Conservation (phyloP, 2,113 vertebrate genomes). For the Urocynchramus pylzowi region DNA sequence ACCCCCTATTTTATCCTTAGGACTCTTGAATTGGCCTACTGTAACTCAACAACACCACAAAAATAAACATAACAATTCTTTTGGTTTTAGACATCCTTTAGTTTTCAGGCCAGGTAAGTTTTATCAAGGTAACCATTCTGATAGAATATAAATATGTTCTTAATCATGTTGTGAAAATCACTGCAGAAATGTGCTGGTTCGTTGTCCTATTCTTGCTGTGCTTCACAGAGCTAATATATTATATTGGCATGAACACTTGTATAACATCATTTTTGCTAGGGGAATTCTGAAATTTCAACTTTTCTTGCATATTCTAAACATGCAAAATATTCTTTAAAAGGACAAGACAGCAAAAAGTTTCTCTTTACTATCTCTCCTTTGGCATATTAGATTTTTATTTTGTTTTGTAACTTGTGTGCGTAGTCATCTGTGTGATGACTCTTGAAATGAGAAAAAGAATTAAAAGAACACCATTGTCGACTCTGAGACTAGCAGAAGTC, state of each 20-base stretch:
- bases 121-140: not conserved
- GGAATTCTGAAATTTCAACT: not conserved
- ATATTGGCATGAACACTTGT: not conserved
- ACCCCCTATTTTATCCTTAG: not conserved
- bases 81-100: not conserved
- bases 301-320: not conserved
- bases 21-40: not conserved
- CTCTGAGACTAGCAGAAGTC: not conserved
- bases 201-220: not conserved
- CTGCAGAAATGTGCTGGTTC: not conserved
- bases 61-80: not conserved
- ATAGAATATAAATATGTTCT: not conserved
- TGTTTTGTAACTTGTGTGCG: not conserved
- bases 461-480: not conserved
- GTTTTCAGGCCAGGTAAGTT: not conserved
- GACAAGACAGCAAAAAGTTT: not conserved
- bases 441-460: not conserved
- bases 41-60: fast-evolving
- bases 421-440: not conserved
- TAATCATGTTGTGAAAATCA: not conserved
- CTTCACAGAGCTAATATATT: not conserved
- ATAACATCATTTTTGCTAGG: not conserved
- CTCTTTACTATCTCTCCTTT: not conserved
- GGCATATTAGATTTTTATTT: not conserved
- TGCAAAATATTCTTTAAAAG: not conserved